Conservation (phyloP, 2,888 invertebrate genomes). For the Tenodera sinensis region DNA sequence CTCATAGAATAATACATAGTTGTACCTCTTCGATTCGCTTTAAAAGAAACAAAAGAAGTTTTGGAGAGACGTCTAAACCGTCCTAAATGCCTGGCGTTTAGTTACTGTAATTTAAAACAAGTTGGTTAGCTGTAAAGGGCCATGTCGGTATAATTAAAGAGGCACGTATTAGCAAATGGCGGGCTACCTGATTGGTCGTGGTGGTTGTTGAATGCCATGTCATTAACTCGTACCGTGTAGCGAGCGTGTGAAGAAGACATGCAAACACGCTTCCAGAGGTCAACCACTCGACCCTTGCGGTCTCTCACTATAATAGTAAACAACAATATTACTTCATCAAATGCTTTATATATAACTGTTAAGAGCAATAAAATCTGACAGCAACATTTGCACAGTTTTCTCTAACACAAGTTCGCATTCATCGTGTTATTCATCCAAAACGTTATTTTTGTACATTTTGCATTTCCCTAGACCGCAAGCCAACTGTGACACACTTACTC, state of each 20-base stretch:
- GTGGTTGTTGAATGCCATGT: neutral
- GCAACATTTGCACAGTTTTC: too few relatives aligned
- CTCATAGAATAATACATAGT: neutral
- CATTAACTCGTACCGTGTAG: neutral
- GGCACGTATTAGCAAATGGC: neutral
- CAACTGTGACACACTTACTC: too few relatives aligned
- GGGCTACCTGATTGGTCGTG: neutral
- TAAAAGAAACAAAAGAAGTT: neutral
- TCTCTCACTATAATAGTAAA: too few relatives aligned
- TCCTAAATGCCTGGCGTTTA: neutral
- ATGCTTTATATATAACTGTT: too few relatives aligned
- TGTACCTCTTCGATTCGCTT: neutral
- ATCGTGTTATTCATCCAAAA: too few relatives aligned
- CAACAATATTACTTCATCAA: too few relatives aligned
- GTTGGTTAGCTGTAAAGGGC: neutral
- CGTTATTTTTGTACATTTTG: too few relatives aligned
- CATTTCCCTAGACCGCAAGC: too few relatives aligned
- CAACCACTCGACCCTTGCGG: too few relatives aligned
- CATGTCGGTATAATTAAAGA: neutral
- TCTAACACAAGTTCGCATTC: too few relatives aligned
- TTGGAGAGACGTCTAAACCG: neutral
- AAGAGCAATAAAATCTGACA: too few relatives aligned
- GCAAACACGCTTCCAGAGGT: neutral
- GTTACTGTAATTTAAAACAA: neutral
- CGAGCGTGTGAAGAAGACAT: neutral